Evolutionary conservation across 2,113 vertebrate genomes (phyloP).

Genomic region (Acinonyx jubatus): DNA sequence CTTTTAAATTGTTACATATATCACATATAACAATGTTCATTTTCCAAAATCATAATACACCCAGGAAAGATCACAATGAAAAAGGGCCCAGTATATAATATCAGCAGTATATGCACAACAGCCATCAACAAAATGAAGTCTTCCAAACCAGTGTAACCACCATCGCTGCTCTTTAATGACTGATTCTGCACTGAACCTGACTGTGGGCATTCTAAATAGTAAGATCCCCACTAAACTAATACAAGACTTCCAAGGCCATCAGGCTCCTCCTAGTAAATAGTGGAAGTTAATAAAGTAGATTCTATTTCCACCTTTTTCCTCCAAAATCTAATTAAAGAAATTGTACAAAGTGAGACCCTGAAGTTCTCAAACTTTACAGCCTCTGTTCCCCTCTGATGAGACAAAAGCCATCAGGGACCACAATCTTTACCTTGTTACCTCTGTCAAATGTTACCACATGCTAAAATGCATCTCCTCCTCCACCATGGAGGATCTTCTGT

Average conservation of each 20-base stretch:
- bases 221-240: not conserved
- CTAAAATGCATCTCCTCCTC: not conserved
- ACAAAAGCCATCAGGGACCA: not conserved
- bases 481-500: not conserved
- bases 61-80: not conserved
- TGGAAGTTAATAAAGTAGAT: not conserved
- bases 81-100: not conserved
- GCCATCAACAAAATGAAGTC: not conserved
- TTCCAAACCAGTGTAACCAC: not conserved
- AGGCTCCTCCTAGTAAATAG: not conserved
- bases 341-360: not conserved
- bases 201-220: not conserved
- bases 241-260: not conserved
- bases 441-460: not conserved
- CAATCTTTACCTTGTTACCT: not conserved
- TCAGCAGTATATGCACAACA: not conserved
- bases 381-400: not conserved
- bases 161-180: not conserved
- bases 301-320: conserved; percentile 21
- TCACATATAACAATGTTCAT: not conserved
- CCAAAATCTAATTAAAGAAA: conserved; percentile 28
- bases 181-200: not conserved
- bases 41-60: not conserved
- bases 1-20: not conserved
- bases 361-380: not conserved